These are phyloP conservation scores for Sciaenops ocellatus DNA, from an alignment of 2,797 vertebrate genomes.

Conservation along the genomic window DNA sequence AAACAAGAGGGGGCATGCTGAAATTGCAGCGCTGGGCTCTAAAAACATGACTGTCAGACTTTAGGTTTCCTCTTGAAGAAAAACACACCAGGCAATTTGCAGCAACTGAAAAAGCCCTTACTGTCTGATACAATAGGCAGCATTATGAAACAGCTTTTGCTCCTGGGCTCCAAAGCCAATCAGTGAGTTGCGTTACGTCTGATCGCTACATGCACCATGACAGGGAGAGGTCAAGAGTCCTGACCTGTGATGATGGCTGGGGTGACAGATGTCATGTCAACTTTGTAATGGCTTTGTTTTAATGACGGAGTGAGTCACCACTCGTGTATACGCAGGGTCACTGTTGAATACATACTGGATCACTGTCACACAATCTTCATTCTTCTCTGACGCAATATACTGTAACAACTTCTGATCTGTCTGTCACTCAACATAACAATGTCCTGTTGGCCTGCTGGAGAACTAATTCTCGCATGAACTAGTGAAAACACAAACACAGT, in stretches of 20 bases:
- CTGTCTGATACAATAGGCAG: conserved; percentile 48
- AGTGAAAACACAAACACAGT: conserved; percentile 38
- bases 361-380: conserved; percentile 70
- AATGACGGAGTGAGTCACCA: conserved; percentile 76
- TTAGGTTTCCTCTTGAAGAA: conserved; percentile 31
- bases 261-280: conserved; percentile 82
- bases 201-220: conserved; percentile 72
- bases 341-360: conserved; percentile 64
- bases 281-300: conserved; percentile 78
- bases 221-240: conserved; percentile 79
- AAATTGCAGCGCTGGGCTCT: conserved; percentile 29
- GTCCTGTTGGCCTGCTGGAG: conserved; percentile 39
- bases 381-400: conserved; percentile 73
- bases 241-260: conserved; percentile 79
- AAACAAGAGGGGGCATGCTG: neutral
- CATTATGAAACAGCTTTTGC: conserved; percentile 64
- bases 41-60: conserved; percentile 32
- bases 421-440: conserved; percentile 76
- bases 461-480: conserved; percentile 39
- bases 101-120: conserved; percentile 26
- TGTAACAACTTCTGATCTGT: conserved; percentile 74
- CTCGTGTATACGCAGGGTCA: conserved; percentile 47
- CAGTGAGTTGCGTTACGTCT: conserved; percentile 51
- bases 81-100: conserved; percentile 57
- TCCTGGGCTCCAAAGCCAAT: conserved; percentile 59